Base-by-base conservation (phyloP, 2,888 invertebrate species). In the Dichetophora obliterata region DNA sequence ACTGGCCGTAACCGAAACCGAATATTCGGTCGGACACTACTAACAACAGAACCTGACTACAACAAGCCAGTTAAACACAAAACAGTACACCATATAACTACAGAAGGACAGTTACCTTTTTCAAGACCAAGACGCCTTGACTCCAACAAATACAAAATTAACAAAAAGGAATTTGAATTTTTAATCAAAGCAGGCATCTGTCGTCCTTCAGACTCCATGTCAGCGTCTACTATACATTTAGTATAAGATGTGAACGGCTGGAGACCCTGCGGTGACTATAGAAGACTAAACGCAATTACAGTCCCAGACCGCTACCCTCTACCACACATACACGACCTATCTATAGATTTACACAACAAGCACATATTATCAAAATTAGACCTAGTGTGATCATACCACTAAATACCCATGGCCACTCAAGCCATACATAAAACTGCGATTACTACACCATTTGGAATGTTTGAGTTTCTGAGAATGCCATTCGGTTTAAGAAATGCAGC, bases 401-500 rank as follows among this genome's bases (percentile, higher is more conserved):
- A 73, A 24, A 76, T 76, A 19, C 66, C 69, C 19, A 73, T 78
- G 63, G 78, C 63, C 22, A 73, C 72, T 37, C 48, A 59, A 27
- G 73, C 72, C 34, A 75, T 73, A 1, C 31, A 50, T 3, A 78
- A 76, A 57, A 76, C 75, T 6, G 74, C 73, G 6, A 52, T 63
- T n/a, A 74, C 57, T 6, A 70, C 57, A 22, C 71, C 68, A 0
- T 75, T 75, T 48, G 72, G 71, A 3, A 22, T 59, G 16, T 68
- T 57, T 16, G 75, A 77, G 43, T 71, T 75, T 54, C 22, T 57
- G 11, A 43, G 71, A 8, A 72, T 77, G 71, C 68, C 63, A 3
- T 77, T 70, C 48, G 74, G 74, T 31, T 63, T 78, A 54, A 75
- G 72, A 19, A 75, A 75, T 27, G 74, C 72, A 19, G 75, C 75